Conservation (phyloP, 30 jellyfish, hydroid and myxozoan species). For the Turritopsis rubra region DNA sequence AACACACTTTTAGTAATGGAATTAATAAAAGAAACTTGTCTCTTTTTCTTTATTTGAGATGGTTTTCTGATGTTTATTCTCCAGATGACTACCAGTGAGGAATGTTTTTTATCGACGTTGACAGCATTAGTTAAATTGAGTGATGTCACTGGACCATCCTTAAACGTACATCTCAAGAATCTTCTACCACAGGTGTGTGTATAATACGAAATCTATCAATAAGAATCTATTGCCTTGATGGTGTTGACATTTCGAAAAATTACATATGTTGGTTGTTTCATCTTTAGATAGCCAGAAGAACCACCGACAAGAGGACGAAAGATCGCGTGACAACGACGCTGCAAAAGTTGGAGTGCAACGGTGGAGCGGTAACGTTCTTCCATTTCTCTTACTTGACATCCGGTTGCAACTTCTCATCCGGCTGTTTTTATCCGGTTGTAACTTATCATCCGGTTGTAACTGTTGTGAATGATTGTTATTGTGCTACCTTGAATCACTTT, state of each 20-base stretch:
- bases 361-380: constrained; percentile 64
- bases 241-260: too few relatives aligned
- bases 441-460: too few relatives aligned
- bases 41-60: not conserved
- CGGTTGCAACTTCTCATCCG: not conserved
- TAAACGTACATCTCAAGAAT: constrained; percentile 48
- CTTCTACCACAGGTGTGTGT: constrained; percentile 64
- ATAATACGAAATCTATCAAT: not conserved
- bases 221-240: too few relatives aligned
- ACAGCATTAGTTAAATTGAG: constrained; percentile 67
- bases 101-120: constrained; percentile 34
- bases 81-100: constrained; percentile 46
- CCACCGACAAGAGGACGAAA: constrained; percentile 36
- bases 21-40: too few relatives aligned
- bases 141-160: constrained; percentile 58
- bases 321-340: constrained; percentile 44
- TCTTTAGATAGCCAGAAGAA: constrained; percentile 51
- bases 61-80: too few relatives aligned
- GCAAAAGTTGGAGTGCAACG: constrained; percentile 69
- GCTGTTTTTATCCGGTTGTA: too few relatives aligned
- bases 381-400: not conserved
- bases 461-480: too few relatives aligned
- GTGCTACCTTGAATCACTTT: not conserved
- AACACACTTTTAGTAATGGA: too few relatives aligned
- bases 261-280: not conserved